These are phyloP conservation scores for Steinernema hermaphroditum DNA, from an alignment of 2,888 invertebrate genomes.

Conservation along the genomic window DNA sequence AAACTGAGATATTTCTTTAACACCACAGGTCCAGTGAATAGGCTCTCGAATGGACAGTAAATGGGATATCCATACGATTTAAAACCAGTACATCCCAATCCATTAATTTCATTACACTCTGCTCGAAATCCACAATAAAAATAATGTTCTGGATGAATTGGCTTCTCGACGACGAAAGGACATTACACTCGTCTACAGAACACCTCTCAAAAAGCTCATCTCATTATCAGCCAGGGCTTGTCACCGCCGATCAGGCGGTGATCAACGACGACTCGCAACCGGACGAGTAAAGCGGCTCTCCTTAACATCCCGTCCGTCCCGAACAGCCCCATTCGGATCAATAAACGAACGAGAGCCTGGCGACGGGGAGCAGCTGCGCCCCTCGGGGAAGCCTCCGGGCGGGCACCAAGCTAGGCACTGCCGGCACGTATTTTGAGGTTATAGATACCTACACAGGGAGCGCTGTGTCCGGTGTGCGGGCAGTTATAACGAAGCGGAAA, in stretches of 20 bases:
- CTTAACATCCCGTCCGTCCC: not conserved
- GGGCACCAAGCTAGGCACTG: not conserved
- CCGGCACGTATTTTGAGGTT: slow-evolving; percentile 4
- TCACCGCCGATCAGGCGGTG: not conserved
- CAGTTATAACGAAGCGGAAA: not conserved
- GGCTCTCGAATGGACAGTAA: no score
- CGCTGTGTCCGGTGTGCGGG: not conserved
- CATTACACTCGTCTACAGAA: not conserved
- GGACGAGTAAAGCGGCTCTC: not conserved
- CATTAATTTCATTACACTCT: no score
- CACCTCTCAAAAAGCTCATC: not conserved
- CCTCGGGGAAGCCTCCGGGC: not conserved
- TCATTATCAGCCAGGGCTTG: not conserved
- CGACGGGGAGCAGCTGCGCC: slow-evolving; percentile 11
- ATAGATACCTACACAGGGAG: slow-evolving; percentile 6
- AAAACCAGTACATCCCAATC: no score
- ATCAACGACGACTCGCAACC: not conserved
- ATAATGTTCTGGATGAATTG: no score
- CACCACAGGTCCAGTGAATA: no score
- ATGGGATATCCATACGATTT: no score
- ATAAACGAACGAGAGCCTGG: not conserved
- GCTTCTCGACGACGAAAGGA: no score
- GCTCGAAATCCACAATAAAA: no score
- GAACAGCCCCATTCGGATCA: not conserved
- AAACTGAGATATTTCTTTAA: no score